A percentile compares a stretch with the other conserved stretches of the same genome.
These are phyloP conservation scores for Raja brachyura DNA, from an alignment of 2,113 vertebrate species.

Conservation along the genomic window DNA sequence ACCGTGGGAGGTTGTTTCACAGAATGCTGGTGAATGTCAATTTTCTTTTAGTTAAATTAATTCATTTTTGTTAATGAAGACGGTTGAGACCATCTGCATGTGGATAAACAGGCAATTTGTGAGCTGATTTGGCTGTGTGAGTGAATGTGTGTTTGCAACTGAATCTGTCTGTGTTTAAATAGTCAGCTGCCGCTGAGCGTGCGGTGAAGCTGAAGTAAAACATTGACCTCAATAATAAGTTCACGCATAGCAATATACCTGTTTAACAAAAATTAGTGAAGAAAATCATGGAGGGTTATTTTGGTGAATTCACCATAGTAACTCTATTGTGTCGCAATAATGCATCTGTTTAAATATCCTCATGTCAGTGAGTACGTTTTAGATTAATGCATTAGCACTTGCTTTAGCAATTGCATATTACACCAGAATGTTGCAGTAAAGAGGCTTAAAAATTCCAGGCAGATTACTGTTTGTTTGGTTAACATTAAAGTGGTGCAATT, in stretches of 20 bases:
- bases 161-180: background rate
- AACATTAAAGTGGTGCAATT: background rate
- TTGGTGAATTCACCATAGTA: background rate
- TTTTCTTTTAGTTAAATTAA: background rate
- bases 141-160: background rate
- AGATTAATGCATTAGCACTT: background rate
- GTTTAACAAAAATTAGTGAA: slow-evolving; percentile 19
- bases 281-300: background rate
- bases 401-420: slow-evolving; percentile 8
- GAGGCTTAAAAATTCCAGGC: background rate
- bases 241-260: background rate
- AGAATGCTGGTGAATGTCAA: background rate
- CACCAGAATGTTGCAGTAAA: slow-evolving; percentile 24
- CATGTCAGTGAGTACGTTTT: background rate
- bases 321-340: background rate
- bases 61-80: background rate
- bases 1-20: background rate
- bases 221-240: background rate
- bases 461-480: background rate
- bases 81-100: background rate
- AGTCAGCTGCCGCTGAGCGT: background rate
- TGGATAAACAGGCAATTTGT: background rate
- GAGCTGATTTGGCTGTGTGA: background rate
- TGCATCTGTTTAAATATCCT: slow-evolving; percentile 13
- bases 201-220: background rate